Evolutionary conservation across 2,113 vertebrate species (phyloP), one percentile per base, ranked within the genome.

Genomic region (Hippocampus zosterae): DNA sequence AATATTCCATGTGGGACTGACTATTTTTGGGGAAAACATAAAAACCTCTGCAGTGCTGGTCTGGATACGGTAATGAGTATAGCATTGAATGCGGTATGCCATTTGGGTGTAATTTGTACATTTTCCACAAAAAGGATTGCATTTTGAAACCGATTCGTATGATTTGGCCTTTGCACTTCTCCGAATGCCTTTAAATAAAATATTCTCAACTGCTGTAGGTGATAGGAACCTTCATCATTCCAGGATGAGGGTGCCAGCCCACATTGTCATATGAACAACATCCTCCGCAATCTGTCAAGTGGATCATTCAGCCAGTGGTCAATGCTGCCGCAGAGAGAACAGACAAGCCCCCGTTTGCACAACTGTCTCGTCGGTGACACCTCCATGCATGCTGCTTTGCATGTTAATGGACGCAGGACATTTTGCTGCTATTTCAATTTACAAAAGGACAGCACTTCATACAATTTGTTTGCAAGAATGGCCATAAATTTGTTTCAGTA

Each of bases 211-310:
- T 80, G 66, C 82, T 78, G 83, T 76, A 80, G 81, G 80, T 86
- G 33, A 37, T 37, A 37, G 33, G 33, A 42, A 88, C 85, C 85
- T 84, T 79, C 82, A 77, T 37, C 76, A 67, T 78, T 83, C 83
- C 85, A 81, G 77, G 73, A 52, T 68, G 83, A 61, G 81, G 72
- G 75, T 79, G 57, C 40, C 77, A 77, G 79, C 82, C 76, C 85
- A 80, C 88, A 70, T 79, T 81, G 88, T 85, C 90, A 87, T 87
- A 84, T 89, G 85, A 91, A 90, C 87, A 85, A 81, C 85, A 79
- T 86, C 82, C 87, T 84, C 74, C 19, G 79, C 42, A 67, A 79
- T 81, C 81, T 69, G 74, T 89, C 86, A 91, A 87, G 84, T 84
- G 84, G 86, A 87, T 86, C 78, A 90, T 88, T 87, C 86, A 85